Conservation (phyloP, 2,888 invertebrate species). For the Hirtodrosophila histrioides region DNA sequence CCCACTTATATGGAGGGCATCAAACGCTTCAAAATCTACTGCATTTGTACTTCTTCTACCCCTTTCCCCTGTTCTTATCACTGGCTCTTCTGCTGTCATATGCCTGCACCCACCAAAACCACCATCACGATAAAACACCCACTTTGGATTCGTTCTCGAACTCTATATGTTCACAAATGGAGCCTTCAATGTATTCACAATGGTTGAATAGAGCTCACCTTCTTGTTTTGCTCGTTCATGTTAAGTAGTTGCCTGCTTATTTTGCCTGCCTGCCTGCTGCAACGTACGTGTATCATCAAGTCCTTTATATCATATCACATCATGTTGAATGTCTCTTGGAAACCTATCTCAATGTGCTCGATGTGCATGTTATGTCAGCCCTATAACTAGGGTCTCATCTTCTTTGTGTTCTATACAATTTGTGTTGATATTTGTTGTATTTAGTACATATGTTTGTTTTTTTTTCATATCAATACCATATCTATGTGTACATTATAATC, state of each 20-base stretch:
- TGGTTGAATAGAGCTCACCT: constrained; percentile 29
- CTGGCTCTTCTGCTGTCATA: constrained; percentile 57
- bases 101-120: constrained; percentile 60
- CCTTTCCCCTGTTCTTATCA: constrained; percentile 36
- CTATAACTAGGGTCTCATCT: constrained; percentile 28
- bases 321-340: constrained; percentile 53
- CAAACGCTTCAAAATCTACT: constrained; percentile 42
- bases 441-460: constrained; percentile 58
- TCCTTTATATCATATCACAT: constrained; percentile 39
- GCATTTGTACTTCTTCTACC: constrained; percentile 38
- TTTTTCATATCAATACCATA: constrained; percentile 28
- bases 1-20: constrained; percentile 21
- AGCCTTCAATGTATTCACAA: constrained; percentile 36
- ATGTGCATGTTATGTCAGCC: constrained; percentile 58
- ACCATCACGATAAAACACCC: constrained; percentile 46
- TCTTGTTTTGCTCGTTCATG: constrained; percentile 48
- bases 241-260: constrained; percentile 68
- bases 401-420: constrained; percentile 38
- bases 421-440: constrained; percentile 72
- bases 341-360: constrained; percentile 45
- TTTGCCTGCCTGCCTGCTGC: constrained; percentile 71
- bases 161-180: constrained; percentile 37
- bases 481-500: neutral
- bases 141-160: constrained; percentile 36
- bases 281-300: constrained; percentile 53